These are phyloP conservation scores for Clarias batrachus DNA, from an alignment of 2,113 vertebrate species.

Conservation along the genomic window DNA sequence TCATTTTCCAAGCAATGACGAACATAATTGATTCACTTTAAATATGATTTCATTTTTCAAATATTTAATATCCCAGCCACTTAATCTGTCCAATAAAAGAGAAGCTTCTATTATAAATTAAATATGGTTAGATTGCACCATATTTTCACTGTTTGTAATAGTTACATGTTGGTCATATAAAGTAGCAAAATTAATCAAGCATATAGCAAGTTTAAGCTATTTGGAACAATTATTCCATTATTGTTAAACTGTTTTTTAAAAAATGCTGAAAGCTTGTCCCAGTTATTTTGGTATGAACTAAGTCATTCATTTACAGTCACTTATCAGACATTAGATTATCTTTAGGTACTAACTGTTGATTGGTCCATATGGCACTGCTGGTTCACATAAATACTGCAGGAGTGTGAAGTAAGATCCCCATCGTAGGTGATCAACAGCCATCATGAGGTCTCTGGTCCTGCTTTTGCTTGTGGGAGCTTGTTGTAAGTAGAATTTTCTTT, in stretches of 20 bases:
- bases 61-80: too few species aligned
- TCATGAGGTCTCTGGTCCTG: constrained; percentile 71
- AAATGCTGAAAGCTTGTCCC: not conserved
- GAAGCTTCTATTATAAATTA: not conserved
- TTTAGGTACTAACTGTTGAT: not conserved
- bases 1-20: too few species aligned
- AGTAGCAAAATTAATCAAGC: not conserved
- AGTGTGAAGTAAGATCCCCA: not conserved
- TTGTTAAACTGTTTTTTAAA: too few species aligned
- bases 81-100: too few species aligned
- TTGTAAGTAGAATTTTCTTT: constrained; percentile 57
- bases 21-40: too few species aligned
- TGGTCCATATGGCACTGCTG: not conserved
- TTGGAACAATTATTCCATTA: not conserved
- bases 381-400: constrained; percentile 17
- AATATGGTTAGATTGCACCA: not conserved
- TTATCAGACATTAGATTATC: constrained; percentile 27
- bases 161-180: not conserved
- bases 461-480: constrained; percentile 71
- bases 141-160: not conserved
- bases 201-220: not conserved
- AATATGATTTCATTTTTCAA: too few species aligned
- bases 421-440: constrained; percentile 48
- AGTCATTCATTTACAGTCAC: constrained; percentile 43
- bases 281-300: not conserved